Base-by-base conservation (phyloP, 2,888 invertebrate genomes). In the Callimorpha dominula region DNA sequence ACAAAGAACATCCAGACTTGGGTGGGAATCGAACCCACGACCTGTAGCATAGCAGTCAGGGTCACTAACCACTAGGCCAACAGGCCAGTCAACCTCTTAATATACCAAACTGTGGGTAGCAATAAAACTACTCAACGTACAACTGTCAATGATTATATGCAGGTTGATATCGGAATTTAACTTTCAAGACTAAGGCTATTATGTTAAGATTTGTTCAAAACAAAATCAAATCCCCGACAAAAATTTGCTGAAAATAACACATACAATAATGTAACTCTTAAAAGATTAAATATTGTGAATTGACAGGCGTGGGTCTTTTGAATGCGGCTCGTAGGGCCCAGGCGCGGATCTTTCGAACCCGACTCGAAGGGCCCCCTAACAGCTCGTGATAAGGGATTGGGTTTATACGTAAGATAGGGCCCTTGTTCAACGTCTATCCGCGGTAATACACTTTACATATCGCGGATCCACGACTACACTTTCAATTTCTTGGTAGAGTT, bases 241-340 rank as follows among this genome's bases (percentile, higher is more conserved):
- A 57, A 57, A 11, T 57, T 57, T 20, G 54, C 8, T 54, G 9
- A 11, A n/a, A n/a, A 11, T 54, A 3, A n/a, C 4, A 4, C 3
- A 31, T 31, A 2, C 31, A 31, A 31, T 31, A 43, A 9, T 74
- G 54, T 43, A 65, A 62, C 46, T 71, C 64, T 71, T 74, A 65
- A 71, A 72, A 83, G 73, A 79, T 78, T 73, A 77, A 73, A 81
- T 77, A 42, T 77, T 73, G 66, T 17, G 66, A 73, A 67, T 69
- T 68, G 78, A 76, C 71, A 71, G 62, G 17, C n/a, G 50, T 12
- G 17, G 46, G 52, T 14, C 14, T 60, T 60, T 60, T 31, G 5
- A 60, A 31, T 14, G 31, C 31, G 60, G 43, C 50, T 54, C 64
- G n/a, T 17, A 9, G 49, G 50, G 31, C 65, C 43, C 54, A 54